phyloP scores from a whole-genome alignment of 2,888 invertebrate genomes.

The Nomada fucata region DNA sequence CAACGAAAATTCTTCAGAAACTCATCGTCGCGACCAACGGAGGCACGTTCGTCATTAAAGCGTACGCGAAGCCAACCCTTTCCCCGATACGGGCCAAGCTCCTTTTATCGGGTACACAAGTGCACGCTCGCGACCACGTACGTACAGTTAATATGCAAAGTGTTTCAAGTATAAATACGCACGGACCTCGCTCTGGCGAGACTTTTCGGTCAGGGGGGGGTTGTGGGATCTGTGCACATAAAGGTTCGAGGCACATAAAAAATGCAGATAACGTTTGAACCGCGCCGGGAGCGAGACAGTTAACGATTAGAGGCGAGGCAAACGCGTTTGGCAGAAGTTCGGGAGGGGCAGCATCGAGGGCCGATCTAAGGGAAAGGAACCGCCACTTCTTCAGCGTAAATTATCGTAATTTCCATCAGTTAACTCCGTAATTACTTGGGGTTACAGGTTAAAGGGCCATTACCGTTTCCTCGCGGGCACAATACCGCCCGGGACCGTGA shows the following conservation, averaged over 20 bases:
- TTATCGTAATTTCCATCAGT: constrained; percentile 81
- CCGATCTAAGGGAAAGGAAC: constrained; percentile 54
- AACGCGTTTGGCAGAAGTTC: constrained; percentile 54
- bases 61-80: constrained; percentile 1
- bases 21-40: background rate
- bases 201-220: constrained; percentile 32
- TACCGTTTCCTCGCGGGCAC: constrained; percentile 74
- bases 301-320: constrained; percentile 64
- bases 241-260: constrained; percentile 61
- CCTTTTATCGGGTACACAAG: constrained; percentile 30
- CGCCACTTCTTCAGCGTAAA: constrained; percentile 75
- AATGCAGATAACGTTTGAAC: constrained; percentile 69
- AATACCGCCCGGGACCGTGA: constrained; percentile 59
- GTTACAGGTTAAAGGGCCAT: constrained; percentile 79
- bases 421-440: constrained; percentile 79
- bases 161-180: background rate
- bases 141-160: constrained; percentile 18
- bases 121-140: constrained; percentile 4
- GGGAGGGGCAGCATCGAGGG: constrained; percentile 26
- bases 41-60: constrained; percentile 11
- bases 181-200: constrained; percentile 13
- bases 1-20: background rate
- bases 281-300: constrained; percentile 55
- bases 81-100: background rate
- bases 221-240: constrained; percentile 34